Evolutionary conservation across 1,140 invertebrate species (phyloP), one percentile per base, ranked within the genome.

Genomic region (Caligus rogercresseyi): DNA sequence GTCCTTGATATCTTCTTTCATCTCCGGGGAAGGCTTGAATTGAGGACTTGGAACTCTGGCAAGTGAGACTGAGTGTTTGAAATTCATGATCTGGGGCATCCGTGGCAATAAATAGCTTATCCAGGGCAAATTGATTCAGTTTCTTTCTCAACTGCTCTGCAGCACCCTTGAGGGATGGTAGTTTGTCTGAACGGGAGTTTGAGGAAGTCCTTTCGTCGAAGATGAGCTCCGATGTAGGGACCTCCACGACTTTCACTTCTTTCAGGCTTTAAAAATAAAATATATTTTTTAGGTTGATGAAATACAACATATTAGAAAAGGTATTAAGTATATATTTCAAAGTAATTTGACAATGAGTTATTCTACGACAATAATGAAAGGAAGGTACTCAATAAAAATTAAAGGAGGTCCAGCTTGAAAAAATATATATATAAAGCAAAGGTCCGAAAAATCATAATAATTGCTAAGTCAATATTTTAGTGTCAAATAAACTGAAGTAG

Each of bases 181-280:
- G 75, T 62, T 85, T 77, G 16, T 80, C 76, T 13, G 74, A 70
- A 68, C 84, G 76, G 15, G 81, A 78, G 43, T 74, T 73, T 1
- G 87, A 69, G n/a, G 75, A 92, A 96, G 75, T 96, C 91, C 65
- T 78, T 77, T 68, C 92, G 76, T 71, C 91, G 77, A 69, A 91
- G 77, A 75, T 96, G 92, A 53, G 85, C 79, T 58, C 78, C 77
- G 31, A 94, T 61, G 72, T 89, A 95, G 11, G 82, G 81, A 0
- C 82, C 84, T 65, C 88, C 89, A 65, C 74, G 61, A 72, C 78
- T 69, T 43, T 23, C 53, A 25, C 64, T 66, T n/a, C 54, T 51
- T 26, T 61, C 51, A 20, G 61, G 62, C 67, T 68, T 55, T 14
- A 57, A 24, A 21, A 3, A 55, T 7, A 61, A n/a, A 16, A 23